Conservation (phyloP, 2,113 vertebrate genomes). For the Ochotona princeps region DNA sequence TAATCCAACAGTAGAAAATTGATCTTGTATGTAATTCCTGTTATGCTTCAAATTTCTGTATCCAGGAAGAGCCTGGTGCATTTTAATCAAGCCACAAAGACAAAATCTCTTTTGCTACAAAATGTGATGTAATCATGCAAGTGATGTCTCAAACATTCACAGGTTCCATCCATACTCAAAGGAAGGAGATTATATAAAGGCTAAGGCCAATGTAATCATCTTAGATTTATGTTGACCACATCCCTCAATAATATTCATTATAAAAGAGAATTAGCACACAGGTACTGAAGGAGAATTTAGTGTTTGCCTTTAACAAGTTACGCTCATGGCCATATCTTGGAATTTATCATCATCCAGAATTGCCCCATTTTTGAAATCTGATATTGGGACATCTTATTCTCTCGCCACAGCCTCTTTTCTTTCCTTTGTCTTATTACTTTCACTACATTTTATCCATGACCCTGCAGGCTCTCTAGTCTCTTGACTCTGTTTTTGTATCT, state of each 20-base stretch:
- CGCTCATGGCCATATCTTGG: background rate
- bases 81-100: slow-evolving; percentile 1
- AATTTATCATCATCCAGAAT: background rate
- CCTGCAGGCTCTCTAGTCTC: background rate
- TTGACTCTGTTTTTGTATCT: background rate
- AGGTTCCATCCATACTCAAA: background rate
- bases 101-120: slow-evolving; percentile 5
- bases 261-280: slow-evolving; percentile 42
- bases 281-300: slow-evolving; percentile 14
- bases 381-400: background rate
- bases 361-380: slow-evolving; percentile 2
- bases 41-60: slow-evolving; percentile 12
- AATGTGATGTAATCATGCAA: background rate
- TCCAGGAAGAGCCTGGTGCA: background rate
- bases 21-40: background rate
- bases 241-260: slow-evolving; percentile 12
- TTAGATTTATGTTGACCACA: background rate
- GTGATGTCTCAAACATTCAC: background rate
- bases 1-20: slow-evolving; percentile 16
- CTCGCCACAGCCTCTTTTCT: background rate
- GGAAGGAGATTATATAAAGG: background rate
- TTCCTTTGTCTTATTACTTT: background rate
- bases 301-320: background rate
- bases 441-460: background rate
- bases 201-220: background rate